Conservation (phyloP, 2,888 invertebrate genomes). For the Chymomyza procnemis region DNA sequence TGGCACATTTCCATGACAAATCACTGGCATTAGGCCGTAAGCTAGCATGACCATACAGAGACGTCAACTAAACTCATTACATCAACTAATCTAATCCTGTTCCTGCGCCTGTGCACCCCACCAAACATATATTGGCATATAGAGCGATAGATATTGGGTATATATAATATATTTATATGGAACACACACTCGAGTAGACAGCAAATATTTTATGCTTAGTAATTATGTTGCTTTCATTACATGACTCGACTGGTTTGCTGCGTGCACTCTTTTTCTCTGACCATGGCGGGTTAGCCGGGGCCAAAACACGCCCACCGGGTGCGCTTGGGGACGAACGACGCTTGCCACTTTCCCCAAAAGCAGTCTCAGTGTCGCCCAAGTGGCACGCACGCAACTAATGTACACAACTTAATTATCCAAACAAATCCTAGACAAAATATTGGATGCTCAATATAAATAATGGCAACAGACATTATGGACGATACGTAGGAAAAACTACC, state of each 20-base stretch:
- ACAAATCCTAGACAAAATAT: conserved; percentile 38
- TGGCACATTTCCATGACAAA: conserved; percentile 16
- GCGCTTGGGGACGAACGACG: not conserved
- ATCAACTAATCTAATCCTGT: not conserved
- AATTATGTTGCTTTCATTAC: conserved; percentile 39
- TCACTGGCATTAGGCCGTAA: not conserved
- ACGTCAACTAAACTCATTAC: not conserved
- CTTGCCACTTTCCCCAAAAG: conserved; percentile 18
- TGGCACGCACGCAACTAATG: conserved; percentile 39
- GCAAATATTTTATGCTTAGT: conserved; percentile 17
- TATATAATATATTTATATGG: conserved; percentile 4
- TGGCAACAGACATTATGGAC: conserved; percentile 14
- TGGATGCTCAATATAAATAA: conserved; percentile 45
- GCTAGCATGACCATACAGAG: not conserved
- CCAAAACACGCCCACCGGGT: no score
- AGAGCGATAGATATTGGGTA: no score
- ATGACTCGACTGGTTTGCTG: not conserved
- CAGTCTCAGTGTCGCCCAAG: conserved; percentile 15
- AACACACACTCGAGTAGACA: conserved; percentile 3
- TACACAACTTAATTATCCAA: conserved; percentile 58
- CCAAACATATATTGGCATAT: no score
- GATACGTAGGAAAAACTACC: not conserved
- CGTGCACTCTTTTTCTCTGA: not conserved
- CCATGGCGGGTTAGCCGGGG: not conserved
- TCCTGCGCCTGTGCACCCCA: no score